Evolutionary conservation across 2,797 vertebrate genomes (phyloP).

Genomic region (Dendrocincla tyrannina): DNA sequence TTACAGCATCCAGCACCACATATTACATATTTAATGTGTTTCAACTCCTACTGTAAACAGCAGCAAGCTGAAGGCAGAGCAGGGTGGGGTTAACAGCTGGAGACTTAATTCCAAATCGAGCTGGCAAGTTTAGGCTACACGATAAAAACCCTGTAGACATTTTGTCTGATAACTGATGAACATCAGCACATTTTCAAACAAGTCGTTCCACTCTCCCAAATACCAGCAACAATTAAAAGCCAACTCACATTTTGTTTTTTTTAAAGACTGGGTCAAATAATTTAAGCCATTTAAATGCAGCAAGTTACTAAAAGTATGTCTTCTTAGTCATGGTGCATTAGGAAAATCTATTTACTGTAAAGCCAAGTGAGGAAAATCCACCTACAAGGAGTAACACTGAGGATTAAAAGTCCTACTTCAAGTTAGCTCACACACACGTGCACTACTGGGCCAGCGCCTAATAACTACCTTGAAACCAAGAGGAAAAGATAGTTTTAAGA

Average conservation of each 20-base stretch:
- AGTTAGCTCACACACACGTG: not conserved
- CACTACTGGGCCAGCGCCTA: not conserved
- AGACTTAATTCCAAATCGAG: not conserved
- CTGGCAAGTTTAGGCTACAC: constrained; percentile 36
- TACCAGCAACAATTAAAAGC: constrained; percentile 23
- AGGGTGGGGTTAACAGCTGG: constrained; percentile 48
- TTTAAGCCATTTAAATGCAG: constrained; percentile 1
- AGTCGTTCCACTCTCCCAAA: constrained; percentile 49
- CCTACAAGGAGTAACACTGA: not conserved
- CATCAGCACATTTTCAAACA: constrained; percentile 65
- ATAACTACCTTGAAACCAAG: not conserved
- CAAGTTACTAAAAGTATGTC: not conserved
- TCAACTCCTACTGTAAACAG: not conserved
- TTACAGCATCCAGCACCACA: not conserved
- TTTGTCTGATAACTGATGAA: constrained; percentile 52
- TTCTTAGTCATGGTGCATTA: constrained; percentile 5
- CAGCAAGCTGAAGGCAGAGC: not conserved
- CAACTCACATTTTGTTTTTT: constrained; percentile 29
- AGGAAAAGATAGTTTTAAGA: constrained; percentile 27
- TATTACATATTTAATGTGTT: not conserved
- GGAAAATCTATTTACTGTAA: not conserved
- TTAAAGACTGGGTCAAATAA: not conserved
- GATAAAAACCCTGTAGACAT: constrained; percentile 53
- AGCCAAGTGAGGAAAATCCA: not conserved
- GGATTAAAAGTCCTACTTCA: not conserved